Percentiles rank a stretch among this genome's conserved stretches.
Conservation (phyloP, 2,888 invertebrate species). For the Formica aserva region DNA sequence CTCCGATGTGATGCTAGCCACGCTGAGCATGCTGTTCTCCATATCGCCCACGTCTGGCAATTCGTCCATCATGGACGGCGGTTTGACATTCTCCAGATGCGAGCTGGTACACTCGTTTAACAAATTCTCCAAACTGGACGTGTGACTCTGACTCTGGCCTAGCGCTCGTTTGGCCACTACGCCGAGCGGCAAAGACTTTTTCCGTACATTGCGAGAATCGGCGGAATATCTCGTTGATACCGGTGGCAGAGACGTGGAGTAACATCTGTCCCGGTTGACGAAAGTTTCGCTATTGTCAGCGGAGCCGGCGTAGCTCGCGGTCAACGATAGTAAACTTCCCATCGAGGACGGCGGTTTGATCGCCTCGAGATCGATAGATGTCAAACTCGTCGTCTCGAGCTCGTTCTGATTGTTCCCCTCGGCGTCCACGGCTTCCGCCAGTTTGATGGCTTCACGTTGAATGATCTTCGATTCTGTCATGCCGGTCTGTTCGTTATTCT, state of each 20-base stretch:
- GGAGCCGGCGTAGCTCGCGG: conserved; percentile 84
- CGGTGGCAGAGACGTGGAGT: conserved; percentile 78
- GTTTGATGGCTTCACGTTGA: conserved; percentile 91
- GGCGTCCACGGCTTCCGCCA: conserved; percentile 88
- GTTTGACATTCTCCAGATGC: conserved; percentile 93
- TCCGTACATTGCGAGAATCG: conserved; percentile 83
- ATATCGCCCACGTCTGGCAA: conserved; percentile 88
- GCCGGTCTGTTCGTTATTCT: conserved; percentile 57
- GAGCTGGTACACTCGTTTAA: conserved; percentile 87
- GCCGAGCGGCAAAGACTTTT: conserved; percentile 91
- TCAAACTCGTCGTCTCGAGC: conserved; percentile 79
- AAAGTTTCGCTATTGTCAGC: conserved; percentile 71
- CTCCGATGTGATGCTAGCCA: conserved; percentile 94
- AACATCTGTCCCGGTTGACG: conserved; percentile 73
- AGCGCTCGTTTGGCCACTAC: conserved; percentile 91
- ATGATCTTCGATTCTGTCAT: conserved; percentile 91
- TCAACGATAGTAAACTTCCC: conserved; percentile 89
- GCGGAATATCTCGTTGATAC: conserved; percentile 62
- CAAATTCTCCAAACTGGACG: conserved; percentile 89
- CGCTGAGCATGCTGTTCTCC: conserved; percentile 94
- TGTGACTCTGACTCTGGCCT: conserved; percentile 86
- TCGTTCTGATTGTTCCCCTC: conserved; percentile 83
- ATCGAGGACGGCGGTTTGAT: conserved; percentile 92
- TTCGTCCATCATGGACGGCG: conserved; percentile 93
- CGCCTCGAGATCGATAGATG: conserved; percentile 90